phyloP scores from a whole-genome alignment of 2,888 invertebrate genomes.

The Cephus runcator region DNA sequence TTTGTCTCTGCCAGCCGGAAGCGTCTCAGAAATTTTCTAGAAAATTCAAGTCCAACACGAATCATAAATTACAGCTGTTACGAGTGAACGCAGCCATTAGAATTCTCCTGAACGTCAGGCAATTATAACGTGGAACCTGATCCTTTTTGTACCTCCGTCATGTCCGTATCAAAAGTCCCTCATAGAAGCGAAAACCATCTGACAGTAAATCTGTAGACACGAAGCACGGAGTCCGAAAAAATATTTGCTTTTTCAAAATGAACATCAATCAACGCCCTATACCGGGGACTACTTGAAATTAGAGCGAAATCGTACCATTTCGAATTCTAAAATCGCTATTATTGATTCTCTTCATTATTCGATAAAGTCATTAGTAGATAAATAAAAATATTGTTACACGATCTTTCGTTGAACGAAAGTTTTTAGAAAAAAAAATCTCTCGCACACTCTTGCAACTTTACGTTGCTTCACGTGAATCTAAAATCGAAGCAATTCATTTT shows the following conservation, averaged over 20 bases:
- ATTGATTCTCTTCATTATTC: neutral
- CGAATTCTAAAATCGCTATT: neutral
- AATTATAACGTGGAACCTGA: neutral
- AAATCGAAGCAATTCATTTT: neutral
- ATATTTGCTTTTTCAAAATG: neutral
- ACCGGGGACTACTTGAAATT: neutral
- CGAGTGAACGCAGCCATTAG: neutral
- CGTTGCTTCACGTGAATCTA: neutral
- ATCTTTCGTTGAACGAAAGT: neutral
- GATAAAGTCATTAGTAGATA: neutral
- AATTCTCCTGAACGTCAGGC: neutral
- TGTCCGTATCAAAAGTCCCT: neutral
- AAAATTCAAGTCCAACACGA: neutral
- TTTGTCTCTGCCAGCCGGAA: neutral
- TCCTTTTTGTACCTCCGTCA: neutral
- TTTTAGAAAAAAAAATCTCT: neutral
- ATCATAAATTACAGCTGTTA: neutral
- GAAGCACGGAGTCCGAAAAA: neutral
- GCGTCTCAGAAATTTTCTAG: neutral
- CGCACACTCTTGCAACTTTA: neutral
- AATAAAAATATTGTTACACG: neutral
- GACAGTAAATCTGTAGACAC: neutral
- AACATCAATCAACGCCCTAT: neutral
- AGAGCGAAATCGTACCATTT: neutral
- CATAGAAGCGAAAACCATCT: neutral